Base-by-base conservation (phyloP, 2,113 vertebrate species). In the Oreochromis tanganicae region DNA sequence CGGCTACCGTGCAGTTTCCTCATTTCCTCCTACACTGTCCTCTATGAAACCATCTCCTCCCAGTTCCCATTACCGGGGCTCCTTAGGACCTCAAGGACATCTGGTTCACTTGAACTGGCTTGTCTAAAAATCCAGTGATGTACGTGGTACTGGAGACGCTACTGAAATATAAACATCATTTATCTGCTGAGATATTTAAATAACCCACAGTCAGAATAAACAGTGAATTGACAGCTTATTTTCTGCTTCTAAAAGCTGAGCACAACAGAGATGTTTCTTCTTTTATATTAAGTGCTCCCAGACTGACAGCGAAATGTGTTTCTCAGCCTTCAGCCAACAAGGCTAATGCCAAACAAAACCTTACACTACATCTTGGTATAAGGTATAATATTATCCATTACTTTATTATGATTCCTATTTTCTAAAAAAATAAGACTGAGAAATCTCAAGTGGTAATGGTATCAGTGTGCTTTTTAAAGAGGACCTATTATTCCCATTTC, bases 81-180 rank as follows among this genome's bases (percentile, higher is more conserved):
- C 94, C 90, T 91, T 66, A 78, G 96, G 96, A 95, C 91, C 95
- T 93, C 91, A 95, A 95, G 95, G 96, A 94, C 91, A 93, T 91
- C 88, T 92, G 94, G 94, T 84, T 93, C 66, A 79, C 82, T 38
- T 71, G 41, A 63, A 52, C 68, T 59, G 43, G 46, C 73, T 84
- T 7, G 11, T 78, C 81, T 81, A 59, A 57, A 87, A 82, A 63
- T 54, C n/a, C 34, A 32, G 32, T 80, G 56, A 59, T 54, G 8
- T 24, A 32, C n/a, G 6, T 27, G 14, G 78, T 36, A 48, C 19
- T 52, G 14, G 19, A 56, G 78, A 84, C 19, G 19, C 48, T 7
- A 55, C 46, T 78, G 17, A 81, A 85, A 84, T 41, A 34, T 27
- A 59, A 56, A 84, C 13, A 87, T 52, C 8, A 29, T 29, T 81